Evolutionary conservation across 2,113 vertebrate species (phyloP), one percentile per base, ranked within the genome.

Genomic region (Notothenia rossii): DNA sequence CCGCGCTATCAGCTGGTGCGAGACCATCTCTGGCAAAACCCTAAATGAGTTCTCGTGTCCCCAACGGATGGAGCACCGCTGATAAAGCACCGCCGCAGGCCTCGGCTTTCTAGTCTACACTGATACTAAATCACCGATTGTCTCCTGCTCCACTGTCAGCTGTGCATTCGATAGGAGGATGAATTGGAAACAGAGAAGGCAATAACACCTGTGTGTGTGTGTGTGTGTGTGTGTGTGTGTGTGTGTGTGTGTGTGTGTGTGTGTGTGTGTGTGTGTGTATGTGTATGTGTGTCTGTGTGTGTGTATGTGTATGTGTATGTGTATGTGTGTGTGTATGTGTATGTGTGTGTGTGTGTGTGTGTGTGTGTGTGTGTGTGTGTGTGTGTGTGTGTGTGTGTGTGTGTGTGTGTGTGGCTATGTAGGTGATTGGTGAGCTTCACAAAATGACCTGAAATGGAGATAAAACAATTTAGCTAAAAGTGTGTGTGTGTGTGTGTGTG

Each of bases 21-120:
- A 82, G 84, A 77, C 76, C 86, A 76, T 86, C 84, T 83, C 77
- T 70, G 81, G 80, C 83, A 88, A 86, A 82, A 86, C 71, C 79
- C 75, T 83, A 87, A 90, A 90, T 88, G 79, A 88, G 81, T 89
- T 91, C 75, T 72, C 2, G 50, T 79, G 86, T 87, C 81, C 85
- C 86, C 79, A 59, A 36, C 10, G 13, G 90, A 93, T 85, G 78
- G 77, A 83, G 83, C 84, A 81, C 73, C 12, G 5, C 76, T 77
- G 90, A 89, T 91, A 79, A 88, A 88, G 79, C 65, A 29, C 69
- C 84, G 89, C 86, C 2, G 9, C 10, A 7, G 75, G 82, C 77
- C 54, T 59, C 14, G 0, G 69, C 71, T 75, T 59, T 75, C 78
- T n/a, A 5, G 53, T 82, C 89, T 84, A 82, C 66, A 49, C 75